A percentile compares a stretch with the other conserved stretches of the same genome.
phyloP scores from a whole-genome alignment of 2,113 vertebrate species.

The Naja naja region DNA sequence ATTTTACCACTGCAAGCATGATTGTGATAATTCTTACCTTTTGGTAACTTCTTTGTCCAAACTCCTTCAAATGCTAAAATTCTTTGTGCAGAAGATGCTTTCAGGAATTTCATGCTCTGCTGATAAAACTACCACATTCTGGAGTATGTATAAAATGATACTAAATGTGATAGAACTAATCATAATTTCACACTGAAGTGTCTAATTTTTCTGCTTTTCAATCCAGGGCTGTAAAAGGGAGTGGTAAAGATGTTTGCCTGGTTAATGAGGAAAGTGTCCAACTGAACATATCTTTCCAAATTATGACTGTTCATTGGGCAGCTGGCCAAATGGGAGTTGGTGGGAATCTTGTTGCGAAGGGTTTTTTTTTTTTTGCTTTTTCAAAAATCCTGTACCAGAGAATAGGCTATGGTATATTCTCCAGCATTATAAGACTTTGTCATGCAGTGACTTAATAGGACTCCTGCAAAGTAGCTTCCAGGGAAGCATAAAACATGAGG shows the following conservation, averaged over 20 bases:
- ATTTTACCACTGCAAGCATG: neutral
- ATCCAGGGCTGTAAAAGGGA: constrained; percentile 29
- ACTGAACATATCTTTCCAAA: constrained; percentile 25
- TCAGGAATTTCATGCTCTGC: neutral
- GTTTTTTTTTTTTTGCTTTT: neutral
- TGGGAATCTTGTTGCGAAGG: constrained; percentile 20
- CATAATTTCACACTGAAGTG: neutral
- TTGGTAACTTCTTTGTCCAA: neutral
- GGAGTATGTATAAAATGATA: neutral
- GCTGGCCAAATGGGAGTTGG: neutral
- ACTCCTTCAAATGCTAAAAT: neutral
- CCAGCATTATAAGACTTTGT: neutral
- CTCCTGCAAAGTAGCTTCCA: neutral
- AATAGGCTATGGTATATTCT: neutral
- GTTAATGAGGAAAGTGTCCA: neutral
- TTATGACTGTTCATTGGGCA: constrained; percentile 11
- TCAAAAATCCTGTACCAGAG: neutral
- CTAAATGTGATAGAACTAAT: neutral
- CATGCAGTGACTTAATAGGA: accelerated
- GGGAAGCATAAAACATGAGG: neutral
- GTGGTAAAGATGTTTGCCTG: constrained; percentile 3
- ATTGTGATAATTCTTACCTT: neutral
- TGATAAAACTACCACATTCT: neutral
- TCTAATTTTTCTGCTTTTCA: constrained; percentile 2
- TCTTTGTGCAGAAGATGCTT: neutral